Percentiles rank a stretch among this genome's conserved stretches.
Conservation (phyloP, 2,797 vertebrate species). For the Cichlasoma orientale region DNA sequence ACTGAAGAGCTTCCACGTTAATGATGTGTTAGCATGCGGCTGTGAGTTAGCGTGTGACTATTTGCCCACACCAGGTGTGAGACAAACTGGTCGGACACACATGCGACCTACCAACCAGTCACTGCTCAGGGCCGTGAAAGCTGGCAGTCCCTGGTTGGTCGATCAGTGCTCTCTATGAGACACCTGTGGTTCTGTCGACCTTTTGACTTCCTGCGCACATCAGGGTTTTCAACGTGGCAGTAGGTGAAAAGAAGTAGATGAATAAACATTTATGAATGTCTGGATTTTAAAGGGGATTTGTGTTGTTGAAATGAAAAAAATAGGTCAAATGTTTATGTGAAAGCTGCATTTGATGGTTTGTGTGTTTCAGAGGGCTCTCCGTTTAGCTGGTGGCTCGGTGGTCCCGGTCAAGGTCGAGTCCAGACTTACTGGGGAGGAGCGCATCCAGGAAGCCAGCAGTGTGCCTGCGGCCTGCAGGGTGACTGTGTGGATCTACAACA, state of each 20-base stretch:
- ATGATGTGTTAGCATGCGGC: not conserved
- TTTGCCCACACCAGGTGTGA: not conserved
- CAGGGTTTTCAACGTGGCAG: not conserved
- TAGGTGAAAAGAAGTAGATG: not conserved
- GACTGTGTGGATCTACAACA: constrained; percentile 87
- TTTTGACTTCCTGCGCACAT: not conserved
- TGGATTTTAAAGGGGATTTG: not conserved
- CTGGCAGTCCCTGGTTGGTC: not conserved
- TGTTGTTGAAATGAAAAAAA: not conserved
- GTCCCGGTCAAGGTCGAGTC: constrained; percentile 83
- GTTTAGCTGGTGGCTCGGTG: constrained; percentile 93
- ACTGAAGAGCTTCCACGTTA: not conserved
- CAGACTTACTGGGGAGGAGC: constrained; percentile 93
- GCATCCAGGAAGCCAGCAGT: constrained; percentile 84
- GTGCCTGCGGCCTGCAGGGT: constrained; percentile 87
- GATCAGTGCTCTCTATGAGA: not conserved
- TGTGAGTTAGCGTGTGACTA: not conserved
- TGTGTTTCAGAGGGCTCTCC: constrained; percentile 83
- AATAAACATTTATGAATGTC: not conserved
- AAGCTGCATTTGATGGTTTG: not conserved
- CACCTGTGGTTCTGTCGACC: not conserved
- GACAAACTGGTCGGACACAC: not conserved
- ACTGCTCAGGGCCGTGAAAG: rapidly evolving
- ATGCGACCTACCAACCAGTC: not conserved
- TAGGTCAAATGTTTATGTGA: too few species aligned